Evolutionary conservation across 2,888 invertebrate genomes (phyloP), one percentile per base, ranked within the genome.

Genomic region (Keiferia lycopersicella): DNA sequence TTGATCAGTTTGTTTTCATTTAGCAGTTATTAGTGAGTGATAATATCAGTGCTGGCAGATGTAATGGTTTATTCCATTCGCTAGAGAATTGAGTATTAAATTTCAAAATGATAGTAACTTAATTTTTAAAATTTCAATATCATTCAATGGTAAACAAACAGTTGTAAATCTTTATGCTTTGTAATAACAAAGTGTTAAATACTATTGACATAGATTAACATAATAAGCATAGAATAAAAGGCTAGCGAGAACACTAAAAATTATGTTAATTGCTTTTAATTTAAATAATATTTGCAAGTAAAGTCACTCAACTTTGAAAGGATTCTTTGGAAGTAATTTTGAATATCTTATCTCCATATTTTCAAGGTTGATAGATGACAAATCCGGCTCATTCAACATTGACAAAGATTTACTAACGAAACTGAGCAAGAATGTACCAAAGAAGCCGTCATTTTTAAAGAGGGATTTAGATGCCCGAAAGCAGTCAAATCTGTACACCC

Each of bases 381-480:
- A 98, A 86, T 95, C 96, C 56, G 90, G 89, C 18, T 95, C 96
- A 64, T 98, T 97, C 79, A 96, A 96, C 76, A 97, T 97, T 79
- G 98, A 99, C 81, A 95, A 95, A 75, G 96, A 97, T 58, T 92
- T 98, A 59, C 91, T 97, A 61, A 94, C 94, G 65, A 98, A 98
- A 88, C 90, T 96, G 59, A 95, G 96, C 78, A 97, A 96, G 87
- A 98, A 97, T 83, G 95, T 96, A 68, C 96, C 96, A 66, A 98
- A 97, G 84, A 97, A 97, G 79, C 94, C 96, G 0, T 98, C 99
- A 0, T 97, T 98, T 76, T 91, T 99, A 34, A 97, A 99, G 84
- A 93, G 99, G 67, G 99, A 99, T 86, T 92, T 99, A 70, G 99
- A 99, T 83, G 99, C 99, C 0, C 93, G 98, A 73, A 96, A 97